These are phyloP conservation scores for Panonychus citri DNA, from an alignment of 1,140 invertebrate genomes.

Conservation along the genomic window DNA sequence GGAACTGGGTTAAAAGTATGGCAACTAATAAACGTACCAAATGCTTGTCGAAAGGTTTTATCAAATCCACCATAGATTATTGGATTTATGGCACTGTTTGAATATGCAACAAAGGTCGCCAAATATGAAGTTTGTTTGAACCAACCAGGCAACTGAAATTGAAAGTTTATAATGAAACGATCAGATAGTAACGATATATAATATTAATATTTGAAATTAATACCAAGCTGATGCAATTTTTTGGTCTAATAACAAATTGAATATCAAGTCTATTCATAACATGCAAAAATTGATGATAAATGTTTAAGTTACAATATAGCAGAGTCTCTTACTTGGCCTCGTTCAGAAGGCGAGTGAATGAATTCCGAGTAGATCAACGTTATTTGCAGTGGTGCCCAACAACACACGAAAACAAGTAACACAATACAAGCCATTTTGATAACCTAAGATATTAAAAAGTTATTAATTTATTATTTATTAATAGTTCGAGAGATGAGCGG, in stretches of 20 bases:
- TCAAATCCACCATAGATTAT: conserved; percentile 29
- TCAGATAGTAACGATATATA: no score
- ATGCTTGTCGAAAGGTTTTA: conserved; percentile 18
- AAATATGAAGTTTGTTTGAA: conserved; percentile 23
- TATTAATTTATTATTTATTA: neutral
- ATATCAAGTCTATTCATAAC: no score
- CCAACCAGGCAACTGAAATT: conserved; percentile 24
- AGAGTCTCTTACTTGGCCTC: conserved; percentile 3
- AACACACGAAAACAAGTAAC: conserved; percentile 24
- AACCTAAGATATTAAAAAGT: conserved; percentile 18
- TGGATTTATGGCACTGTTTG: conserved; percentile 28
- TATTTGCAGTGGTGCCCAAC: conserved; percentile 22
- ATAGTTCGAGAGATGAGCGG: no score
- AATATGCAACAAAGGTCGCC: conserved; percentile 26
- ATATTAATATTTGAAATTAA: no score
- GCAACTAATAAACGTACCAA: conserved; percentile 5
- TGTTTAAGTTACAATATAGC: neutral
- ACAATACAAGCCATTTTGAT: conserved; percentile 27
- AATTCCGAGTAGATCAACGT: conserved; percentile 20
- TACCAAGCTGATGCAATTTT: no score
- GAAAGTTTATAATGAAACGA: neutral
- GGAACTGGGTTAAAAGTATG: neutral
- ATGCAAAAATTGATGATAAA: neutral
- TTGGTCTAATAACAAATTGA: no score
- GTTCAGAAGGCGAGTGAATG: conserved; percentile 9